Evolutionary conservation across 1,140 invertebrate genomes (phyloP), one percentile per base, ranked within the genome.

Genomic region (Drosophila setifemur): DNA sequence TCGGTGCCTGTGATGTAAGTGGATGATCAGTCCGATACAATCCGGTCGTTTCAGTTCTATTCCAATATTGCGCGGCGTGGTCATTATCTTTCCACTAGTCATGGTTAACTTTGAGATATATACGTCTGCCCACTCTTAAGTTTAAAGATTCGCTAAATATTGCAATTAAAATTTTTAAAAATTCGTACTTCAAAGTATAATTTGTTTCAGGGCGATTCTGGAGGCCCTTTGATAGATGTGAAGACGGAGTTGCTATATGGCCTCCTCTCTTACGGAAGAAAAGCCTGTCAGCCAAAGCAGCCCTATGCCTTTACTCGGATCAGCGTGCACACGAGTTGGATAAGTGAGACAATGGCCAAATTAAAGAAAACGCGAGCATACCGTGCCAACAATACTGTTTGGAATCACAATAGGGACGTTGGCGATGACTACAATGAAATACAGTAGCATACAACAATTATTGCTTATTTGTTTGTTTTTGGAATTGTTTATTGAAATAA

Each of bases 1-100:
- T 23, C 3, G 81, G 81, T 11, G 71, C 75, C 3, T 85, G 81
- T 18, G 81, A 85, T 57, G 79, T 85, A 3, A 18, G 55, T 57
- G 2, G 3, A 26, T 7, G n/a, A n/a, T n/a, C n/a, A n/a, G n/a
- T n/a, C n/a, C n/a, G n/a, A n/a, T n/a, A n/a, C n/a, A n/a, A n/a
- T n/a, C n/a, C n/a, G n/a, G n/a, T n/a, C n/a, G n/a, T n/a, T n/a
- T n/a, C n/a, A n/a, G n/a, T n/a, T n/a, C n/a, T n/a, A n/a, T n/a
- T n/a, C n/a, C n/a, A n/a, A n/a, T n/a, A n/a, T n/a, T n/a, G n/a
- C n/a, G n/a, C n/a, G n/a, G n/a, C n/a, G n/a, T n/a, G n/a, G n/a
- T n/a, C n/a, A n/a, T n/a, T n/a, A n/a, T n/a, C n/a, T n/a, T n/a
- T n/a, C n/a, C n/a, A n/a, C n/a, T n/a, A n/a, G n/a, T n/a, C n/a